phyloP scores from a whole-genome alignment of 2,797 vertebrate genomes.

The Tauraco hartlaubi region DNA sequence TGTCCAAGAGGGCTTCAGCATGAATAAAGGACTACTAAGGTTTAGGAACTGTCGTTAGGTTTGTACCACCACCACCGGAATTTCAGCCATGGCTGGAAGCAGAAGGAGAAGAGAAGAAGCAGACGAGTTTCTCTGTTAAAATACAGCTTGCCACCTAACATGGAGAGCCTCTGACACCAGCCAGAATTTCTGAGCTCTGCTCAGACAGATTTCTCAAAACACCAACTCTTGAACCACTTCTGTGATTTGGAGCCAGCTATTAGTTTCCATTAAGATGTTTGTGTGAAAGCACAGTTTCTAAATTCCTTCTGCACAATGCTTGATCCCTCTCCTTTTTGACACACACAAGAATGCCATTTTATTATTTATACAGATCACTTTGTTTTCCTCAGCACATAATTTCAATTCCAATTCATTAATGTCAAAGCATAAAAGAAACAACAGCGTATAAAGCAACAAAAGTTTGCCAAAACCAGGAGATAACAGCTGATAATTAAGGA shows the following conservation, averaged over 20 bases:
- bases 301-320: constrained; percentile 38
- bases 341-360: constrained; percentile 4
- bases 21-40: background rate
- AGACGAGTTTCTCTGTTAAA: background rate
- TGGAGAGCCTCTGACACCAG: background rate
- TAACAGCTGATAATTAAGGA: constrained; percentile 61
- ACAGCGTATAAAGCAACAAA: constrained; percentile 21
- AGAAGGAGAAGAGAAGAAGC: background rate
- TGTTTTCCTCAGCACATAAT: constrained; percentile 35
- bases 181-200: background rate
- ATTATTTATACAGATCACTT: constrained; percentile 50
- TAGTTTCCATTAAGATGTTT: constrained; percentile 40
- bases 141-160: background rate
- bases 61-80: background rate
- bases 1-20: background rate
- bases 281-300: constrained; percentile 34
- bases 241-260: constrained; percentile 18
- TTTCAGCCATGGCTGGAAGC: background rate
- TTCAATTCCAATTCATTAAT: constrained; percentile 64
- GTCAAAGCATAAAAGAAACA: constrained; percentile 54
- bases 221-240: background rate
- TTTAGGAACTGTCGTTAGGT: background rate
- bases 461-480: constrained; percentile 55
- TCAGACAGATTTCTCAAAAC: background rate
- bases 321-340: constrained; percentile 4